These are phyloP conservation scores for Merodon equestris DNA, from an alignment of 2,888 invertebrate genomes.

Conservation along the genomic window DNA sequence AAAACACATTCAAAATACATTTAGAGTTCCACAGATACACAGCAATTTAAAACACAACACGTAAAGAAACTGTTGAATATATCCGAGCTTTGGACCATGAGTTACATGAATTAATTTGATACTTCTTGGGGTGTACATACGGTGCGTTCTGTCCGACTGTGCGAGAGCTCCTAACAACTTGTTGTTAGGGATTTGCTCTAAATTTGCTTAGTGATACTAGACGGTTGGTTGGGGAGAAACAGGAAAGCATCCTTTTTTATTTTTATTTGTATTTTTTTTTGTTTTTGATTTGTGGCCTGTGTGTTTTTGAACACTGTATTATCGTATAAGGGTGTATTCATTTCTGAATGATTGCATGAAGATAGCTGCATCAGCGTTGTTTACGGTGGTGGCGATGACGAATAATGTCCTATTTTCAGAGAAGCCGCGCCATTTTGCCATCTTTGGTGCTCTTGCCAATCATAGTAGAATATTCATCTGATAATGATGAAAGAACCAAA, in stretches of 20 bases:
- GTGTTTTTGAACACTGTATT: slow-evolving; percentile 6
- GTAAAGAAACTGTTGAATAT: slow-evolving; percentile 60
- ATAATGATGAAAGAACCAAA: slow-evolving; percentile 67
- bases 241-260: slow-evolving; percentile 46
- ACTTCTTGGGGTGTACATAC: slow-evolving; percentile 49
- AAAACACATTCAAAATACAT: slow-evolving; percentile 31
- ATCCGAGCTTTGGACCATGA: slow-evolving; percentile 39
- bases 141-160: slow-evolving; percentile 63
- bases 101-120: slow-evolving; percentile 8
- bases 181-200: slow-evolving; percentile 60
- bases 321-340: slow-evolving; percentile 40
- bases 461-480: slow-evolving; percentile 79
- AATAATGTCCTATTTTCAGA: slow-evolving; percentile 73
- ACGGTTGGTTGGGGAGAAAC: slow-evolving; percentile 27
- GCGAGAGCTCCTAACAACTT: slow-evolving; percentile 62
- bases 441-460: slow-evolving; percentile 78
- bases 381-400: slow-evolving; percentile 28
- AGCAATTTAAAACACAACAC: slow-evolving; percentile 45
- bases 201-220: slow-evolving; percentile 50
- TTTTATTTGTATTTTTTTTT: slow-evolving; percentile 4
- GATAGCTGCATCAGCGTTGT: slow-evolving; percentile 47
- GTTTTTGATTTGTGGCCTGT: slow-evolving; percentile 25
- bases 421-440: slow-evolving; percentile 79
- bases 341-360: slow-evolving; percentile 52
- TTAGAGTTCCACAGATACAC: slow-evolving; percentile 31